These are phyloP conservation scores for Glaucopsyche alexis DNA, from an alignment of 2,888 invertebrate species.

Conservation along the genomic window DNA sequence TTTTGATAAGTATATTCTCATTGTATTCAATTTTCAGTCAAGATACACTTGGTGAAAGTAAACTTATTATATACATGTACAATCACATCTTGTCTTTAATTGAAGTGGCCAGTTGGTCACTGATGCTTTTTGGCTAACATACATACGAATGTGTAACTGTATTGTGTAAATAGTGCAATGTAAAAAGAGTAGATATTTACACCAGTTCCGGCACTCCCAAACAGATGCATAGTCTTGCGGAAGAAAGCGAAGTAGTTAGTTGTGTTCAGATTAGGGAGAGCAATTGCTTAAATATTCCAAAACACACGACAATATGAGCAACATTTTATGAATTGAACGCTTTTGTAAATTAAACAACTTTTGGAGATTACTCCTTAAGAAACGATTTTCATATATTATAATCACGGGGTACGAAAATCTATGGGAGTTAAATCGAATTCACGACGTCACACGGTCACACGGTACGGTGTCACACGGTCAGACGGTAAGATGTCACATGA, in stretches of 20 bases:
- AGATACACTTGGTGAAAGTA: conserved; percentile 7
- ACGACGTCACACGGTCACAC: too few relatives aligned
- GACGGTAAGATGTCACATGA: too few relatives aligned
- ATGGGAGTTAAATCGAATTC: too few relatives aligned
- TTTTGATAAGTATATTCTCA: too few relatives aligned
- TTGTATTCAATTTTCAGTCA: conserved; percentile 53
- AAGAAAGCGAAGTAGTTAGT: conserved; percentile 60
- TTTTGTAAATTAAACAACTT: neutral
- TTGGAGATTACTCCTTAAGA: too few relatives aligned
- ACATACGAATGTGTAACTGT: conserved; percentile 45
- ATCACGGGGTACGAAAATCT: too few relatives aligned
- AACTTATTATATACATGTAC: neutral
- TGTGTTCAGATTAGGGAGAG: conserved; percentile 54
- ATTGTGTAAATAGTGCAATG: conserved; percentile 71
- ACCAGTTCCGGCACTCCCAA: conserved; percentile 93
- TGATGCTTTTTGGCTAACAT: neutral
- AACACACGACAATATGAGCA: conserved; percentile 3
- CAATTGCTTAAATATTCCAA: conserved; percentile 32
- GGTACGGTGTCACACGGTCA: too few relatives aligned
- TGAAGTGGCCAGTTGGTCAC: neutral
- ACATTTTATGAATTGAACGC: neutral
- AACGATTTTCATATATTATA: too few relatives aligned
- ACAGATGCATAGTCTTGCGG: conserved; percentile 93
- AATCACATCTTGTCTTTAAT: neutral
- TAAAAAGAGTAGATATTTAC: conserved; percentile 86